Evolutionary conservation across 2,113 vertebrate species (phyloP).

Genomic region (Amia ocellicauda): DNA sequence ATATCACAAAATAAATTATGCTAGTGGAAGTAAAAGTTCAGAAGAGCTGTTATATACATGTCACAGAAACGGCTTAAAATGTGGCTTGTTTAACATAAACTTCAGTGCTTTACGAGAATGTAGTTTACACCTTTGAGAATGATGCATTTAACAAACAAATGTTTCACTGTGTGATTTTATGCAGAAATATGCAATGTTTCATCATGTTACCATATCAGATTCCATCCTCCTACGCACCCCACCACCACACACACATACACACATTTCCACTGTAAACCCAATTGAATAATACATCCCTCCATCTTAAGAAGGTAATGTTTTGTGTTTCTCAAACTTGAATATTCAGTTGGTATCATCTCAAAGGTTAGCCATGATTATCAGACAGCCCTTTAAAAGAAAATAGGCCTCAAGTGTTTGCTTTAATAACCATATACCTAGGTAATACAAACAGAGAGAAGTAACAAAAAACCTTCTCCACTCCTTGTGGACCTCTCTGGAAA

Average conservation of each 20-base stretch:
- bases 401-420: neutral
- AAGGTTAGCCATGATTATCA: too few species aligned
- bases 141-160: neutral
- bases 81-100: neutral
- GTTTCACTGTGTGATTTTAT: too few species aligned
- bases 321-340: too few species aligned
- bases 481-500: neutral
- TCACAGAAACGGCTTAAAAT: neutral
- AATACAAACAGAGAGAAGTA: neutral
- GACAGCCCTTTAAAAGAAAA: too few species aligned
- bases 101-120: conserved; percentile 1
- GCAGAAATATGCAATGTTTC: too few species aligned
- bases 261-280: too few species aligned
- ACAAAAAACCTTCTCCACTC: neutral
- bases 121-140: conserved; percentile 8
- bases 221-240: too few species aligned
- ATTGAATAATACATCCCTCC: too few species aligned
- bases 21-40: conserved; percentile 14
- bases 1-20: conserved; percentile 27
- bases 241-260: too few species aligned
- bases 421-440: neutral
- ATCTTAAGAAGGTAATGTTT: too few species aligned
- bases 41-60: conserved; percentile 24
- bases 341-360: too few species aligned
- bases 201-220: too few species aligned